Evolutionary conservation across 2,888 invertebrate genomes (phyloP), one percentile per base, ranked within the genome.

Genomic region (Clostera curtula): DNA sequence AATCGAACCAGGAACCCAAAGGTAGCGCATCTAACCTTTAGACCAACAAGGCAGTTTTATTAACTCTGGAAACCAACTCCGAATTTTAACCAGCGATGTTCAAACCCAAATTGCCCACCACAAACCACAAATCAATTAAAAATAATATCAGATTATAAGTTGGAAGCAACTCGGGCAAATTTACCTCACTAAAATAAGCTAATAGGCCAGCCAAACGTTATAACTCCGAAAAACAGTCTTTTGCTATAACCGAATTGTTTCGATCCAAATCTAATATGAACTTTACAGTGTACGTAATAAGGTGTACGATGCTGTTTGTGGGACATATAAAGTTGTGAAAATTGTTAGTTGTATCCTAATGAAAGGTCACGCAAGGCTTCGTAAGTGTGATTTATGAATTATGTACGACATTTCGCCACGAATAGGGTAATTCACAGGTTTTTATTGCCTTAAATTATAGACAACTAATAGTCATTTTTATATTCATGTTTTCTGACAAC

Each of bases 371-470:
- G 53, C 51, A 19, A 51, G 29, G 43, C 30, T 28, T 27, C 29
- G 31, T 36, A 39, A 47, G 50, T 47, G 50, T 51, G 57, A 56
- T 56, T 58, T 45, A 45, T 52, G 40, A 45, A 53, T 49, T 50
- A 60, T 50, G 44, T 43, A 48, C 39, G 36, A 36, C 36, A 45
- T 49, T 45, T 43, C 31, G 35, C 40, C 27, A 40, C 45, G 49
- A 54, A 57, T 49, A 19, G 38, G 37, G 44, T 47, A 44, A 47
- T 50, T 46, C 34, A 46, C 35, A 32, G 34, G 23, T 43, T 49
- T 55, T 58, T 60, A 60, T 47, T 47, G 47, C 44, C 25, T 29
- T 36, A 51, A 58, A 56, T 56, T 51, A 50, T 50, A 27, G 48
- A 42, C 47, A 47, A 60, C 53, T 48, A 47, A 43, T 44, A 39